These are phyloP conservation scores for Epizoanthus illoricatus DNA, from an alignment of 92 coral and sea anemone genomes.

Conservation along the genomic window DNA sequence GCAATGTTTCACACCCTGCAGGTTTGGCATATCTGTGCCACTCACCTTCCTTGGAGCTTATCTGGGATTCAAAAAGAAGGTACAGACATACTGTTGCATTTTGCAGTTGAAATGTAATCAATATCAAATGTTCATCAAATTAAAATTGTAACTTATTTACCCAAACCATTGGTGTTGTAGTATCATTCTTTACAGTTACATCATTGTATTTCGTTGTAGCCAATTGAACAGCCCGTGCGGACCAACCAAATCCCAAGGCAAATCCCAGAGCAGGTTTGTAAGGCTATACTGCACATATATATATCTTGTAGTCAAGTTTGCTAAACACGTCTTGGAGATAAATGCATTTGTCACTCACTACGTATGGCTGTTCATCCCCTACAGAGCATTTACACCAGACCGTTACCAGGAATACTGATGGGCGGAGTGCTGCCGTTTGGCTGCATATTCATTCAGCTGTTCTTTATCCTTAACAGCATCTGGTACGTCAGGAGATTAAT, in stretches of 20 bases:
- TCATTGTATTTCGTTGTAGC: constrained; percentile 35
- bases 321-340: neutral
- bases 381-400: constrained; percentile 93
- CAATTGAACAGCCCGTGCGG: constrained; percentile 94
- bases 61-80: constrained; percentile 93
- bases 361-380: neutral
- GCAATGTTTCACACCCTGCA: constrained; percentile 10
- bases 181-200: too few relatives aligned
- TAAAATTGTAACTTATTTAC: too few relatives aligned
- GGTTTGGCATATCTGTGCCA: constrained; percentile 98
- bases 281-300: neutral
- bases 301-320: neutral
- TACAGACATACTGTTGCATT: constrained; percentile 7
- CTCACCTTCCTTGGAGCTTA: constrained; percentile 97
- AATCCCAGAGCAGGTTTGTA: constrained; percentile 92
- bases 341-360: neutral
- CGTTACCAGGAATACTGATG: constrained; percentile 92
- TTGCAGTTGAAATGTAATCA: too few relatives aligned
- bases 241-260: constrained; percentile 99
- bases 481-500: constrained; percentile 63
- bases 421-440: constrained; percentile 98
- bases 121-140: neutral
- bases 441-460: constrained; percentile 94
- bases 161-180: too few relatives aligned
- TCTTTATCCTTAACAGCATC: constrained; percentile 93